Base-by-base conservation (phyloP, 2,113 vertebrate species). In the Clarias macrocephalus region DNA sequence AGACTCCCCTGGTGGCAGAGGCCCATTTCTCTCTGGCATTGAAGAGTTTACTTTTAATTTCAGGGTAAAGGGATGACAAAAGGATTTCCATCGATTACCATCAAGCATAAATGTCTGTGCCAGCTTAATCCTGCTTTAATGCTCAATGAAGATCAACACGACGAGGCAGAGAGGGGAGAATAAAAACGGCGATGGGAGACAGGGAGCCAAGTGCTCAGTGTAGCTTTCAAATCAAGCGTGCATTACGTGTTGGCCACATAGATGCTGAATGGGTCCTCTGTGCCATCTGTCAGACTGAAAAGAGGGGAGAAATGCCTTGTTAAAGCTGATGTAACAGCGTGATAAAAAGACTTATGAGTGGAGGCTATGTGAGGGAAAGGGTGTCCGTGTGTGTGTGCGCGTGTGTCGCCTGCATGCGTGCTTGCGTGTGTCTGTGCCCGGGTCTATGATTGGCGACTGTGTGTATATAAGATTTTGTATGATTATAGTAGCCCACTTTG, bases 31-130 rank as follows among this genome's bases (percentile, higher is more conserved):
- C 81, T 62, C 54, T 82, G 48, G 80, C 72, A 80, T 90, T 88
- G 70, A 86, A 60, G 77, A 89, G 89, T 92, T 90, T 89, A 84
- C 88, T 89, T 90, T 89, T 91, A 90, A 91, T 91, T 90, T 91
- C 76, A 86, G 86, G 88, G 68, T 90, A 86, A 91, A 90, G 84
- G 88, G 88, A 90, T 90, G 90, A 89, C 86, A 91, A 77, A 90
- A 88, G 90, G 89, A 91, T 89, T 90, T 91, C 80, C 88, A 85
- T 85, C 88, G 91, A 91, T 92, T 90, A 91, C 85, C 84, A 77
- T 91, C 52, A n/a, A 73, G 72, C 56, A 68, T 84, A 83, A 90
- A 82, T 77, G 19, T 82, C 81, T 83, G 87, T 59, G 76, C 76
- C 76, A 70, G 84, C 62, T 86, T 90, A 92, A 89, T 88, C 88